These are phyloP conservation scores for Callinectes sapidus DNA, from an alignment of 2,888 invertebrate species.

Conservation along the genomic window DNA sequence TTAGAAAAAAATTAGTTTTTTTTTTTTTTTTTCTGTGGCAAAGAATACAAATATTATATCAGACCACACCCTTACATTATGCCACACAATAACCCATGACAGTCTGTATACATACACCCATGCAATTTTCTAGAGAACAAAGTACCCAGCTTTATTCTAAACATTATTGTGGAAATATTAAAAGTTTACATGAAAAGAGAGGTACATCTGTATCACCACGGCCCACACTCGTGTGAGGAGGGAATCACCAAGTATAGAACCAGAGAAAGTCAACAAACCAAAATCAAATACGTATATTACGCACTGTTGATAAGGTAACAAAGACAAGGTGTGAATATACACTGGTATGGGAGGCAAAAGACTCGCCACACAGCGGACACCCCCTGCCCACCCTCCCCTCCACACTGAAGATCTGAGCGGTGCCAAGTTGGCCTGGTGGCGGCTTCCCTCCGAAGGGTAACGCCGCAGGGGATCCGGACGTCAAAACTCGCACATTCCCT, in stretches of 20 bases:
- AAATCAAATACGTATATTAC: neutral
- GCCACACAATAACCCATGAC: neutral
- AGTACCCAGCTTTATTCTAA: neutral
- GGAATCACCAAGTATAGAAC: neutral
- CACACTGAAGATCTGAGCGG: neutral
- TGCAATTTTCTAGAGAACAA: neutral
- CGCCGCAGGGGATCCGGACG: neutral
- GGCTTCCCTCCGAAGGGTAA: neutral
- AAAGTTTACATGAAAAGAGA: neutral
- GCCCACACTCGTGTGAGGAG: neutral
- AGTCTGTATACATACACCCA: neutral
- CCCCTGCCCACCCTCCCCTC: neutral
- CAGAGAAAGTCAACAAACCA: neutral
- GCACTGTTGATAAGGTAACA: neutral
- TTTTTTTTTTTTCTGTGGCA: neutral
- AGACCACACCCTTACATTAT: neutral
- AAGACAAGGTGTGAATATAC: neutral
- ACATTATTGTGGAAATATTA: neutral
- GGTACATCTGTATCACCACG: neutral
- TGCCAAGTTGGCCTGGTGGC: neutral
- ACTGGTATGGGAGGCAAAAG: neutral
- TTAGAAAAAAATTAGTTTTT: too few relatives aligned
- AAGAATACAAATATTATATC: neutral
- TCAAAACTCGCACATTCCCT: neutral
- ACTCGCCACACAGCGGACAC: neutral